A percentile compares a stretch with the other conserved stretches of the same genome.
Evolutionary conservation across 2,113 vertebrate genomes (phyloP).

Genomic region (Dendropsophus ebraccatus): DNA sequence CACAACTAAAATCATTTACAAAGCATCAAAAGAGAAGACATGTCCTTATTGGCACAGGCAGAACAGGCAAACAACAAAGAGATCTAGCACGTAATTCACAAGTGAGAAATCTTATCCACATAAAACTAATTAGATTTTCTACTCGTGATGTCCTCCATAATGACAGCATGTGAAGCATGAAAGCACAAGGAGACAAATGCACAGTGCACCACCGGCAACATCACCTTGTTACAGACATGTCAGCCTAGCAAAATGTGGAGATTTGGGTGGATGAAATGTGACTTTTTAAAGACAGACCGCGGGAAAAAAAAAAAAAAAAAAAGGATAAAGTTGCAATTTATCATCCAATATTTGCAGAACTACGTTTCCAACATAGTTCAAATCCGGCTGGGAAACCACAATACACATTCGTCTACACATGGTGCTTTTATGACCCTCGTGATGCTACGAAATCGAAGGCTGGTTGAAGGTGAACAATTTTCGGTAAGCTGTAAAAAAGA

Average conservation of each 20-base stretch:
- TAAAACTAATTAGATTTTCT: slow-evolving; percentile 49
- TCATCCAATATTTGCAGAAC: neutral
- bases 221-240: slow-evolving; percentile 5
- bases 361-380: neutral
- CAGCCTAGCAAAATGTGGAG: neutral
- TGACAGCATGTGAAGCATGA: slow-evolving; percentile 22
- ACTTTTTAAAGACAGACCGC: neutral
- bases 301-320: neutral
- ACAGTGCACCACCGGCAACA: slow-evolving; percentile 20
- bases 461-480: neutral
- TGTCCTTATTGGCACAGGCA: slow-evolving; percentile 26
- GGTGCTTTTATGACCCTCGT: neutral
- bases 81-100: slow-evolving; percentile 37
- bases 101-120: slow-evolving; percentile 37
- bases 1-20: slow-evolving; percentile 43
- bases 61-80: slow-evolving; percentile 33
- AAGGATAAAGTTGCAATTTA: neutral
- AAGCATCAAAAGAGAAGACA: slow-evolving; percentile 34
- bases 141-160: slow-evolving; percentile 30
- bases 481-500: neutral
- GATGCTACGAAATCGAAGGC: neutral
- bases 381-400: neutral
- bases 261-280: neutral
- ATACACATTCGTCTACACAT: neutral
- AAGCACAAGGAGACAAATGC: slow-evolving; percentile 28